Base-by-base conservation (phyloP, 2,113 vertebrate species). In the Smithornis capensis region DNA sequence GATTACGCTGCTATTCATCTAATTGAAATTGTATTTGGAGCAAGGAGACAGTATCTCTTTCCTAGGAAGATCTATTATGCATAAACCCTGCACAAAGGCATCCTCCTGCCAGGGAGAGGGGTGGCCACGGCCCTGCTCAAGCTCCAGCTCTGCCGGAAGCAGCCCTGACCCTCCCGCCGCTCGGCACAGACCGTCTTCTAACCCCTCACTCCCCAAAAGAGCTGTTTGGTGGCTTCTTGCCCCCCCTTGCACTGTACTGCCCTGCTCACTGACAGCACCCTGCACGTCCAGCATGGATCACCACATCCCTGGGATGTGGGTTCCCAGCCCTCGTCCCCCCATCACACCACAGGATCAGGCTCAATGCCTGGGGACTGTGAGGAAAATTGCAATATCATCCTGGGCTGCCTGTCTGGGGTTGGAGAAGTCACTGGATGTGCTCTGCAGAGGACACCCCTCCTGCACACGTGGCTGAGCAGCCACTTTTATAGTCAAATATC, bases 1-100 rank as follows among this genome's bases (percentile, higher is more conserved):
- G 94, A 92, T 96, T 93, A 95, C 2, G 56, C 90, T 33, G 94
- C 95, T 70, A 88, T 97, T 97, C 95, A 91, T 86, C 94, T 91
- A 80, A 93, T 90, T 94, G 90, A 38, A 80, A 93, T 91, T 83
- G 94, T 88, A 77, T 86, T 91, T 83, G 95, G 79, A 95, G 93
- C 75, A 40, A 74, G 69, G 94, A 79, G 70, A 95, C 69, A 83
- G 84, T 83, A 88, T 87, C 94, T 83, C 94, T 91, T 90, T 77
- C 94, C 96, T 89, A 2, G 2, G 71, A 88, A 68, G 79, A 75
- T 96, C 90, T 74, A 90, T 92, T 95, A 62, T 92, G 90, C 92
- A 88, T 47, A 21, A 62, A 79, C 33, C 14, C 38, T 0, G 14
- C 90, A 96, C 94, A 96, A 90, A 96, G 89, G 84, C 83, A 87